Base-by-base conservation (phyloP, 2,888 invertebrate species). In the Drosophila rubida region DNA sequence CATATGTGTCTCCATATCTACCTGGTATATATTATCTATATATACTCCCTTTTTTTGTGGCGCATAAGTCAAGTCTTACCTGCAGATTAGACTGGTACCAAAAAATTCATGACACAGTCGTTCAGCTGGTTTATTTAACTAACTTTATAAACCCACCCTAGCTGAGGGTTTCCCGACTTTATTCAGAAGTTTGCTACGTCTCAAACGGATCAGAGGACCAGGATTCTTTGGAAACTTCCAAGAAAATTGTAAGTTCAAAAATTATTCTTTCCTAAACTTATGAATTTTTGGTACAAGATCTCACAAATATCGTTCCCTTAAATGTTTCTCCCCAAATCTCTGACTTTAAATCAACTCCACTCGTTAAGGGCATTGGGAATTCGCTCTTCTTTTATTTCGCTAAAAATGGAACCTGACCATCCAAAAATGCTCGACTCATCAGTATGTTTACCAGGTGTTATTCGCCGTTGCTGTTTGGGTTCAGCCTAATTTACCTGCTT, bases 61-160 rank as follows among this genome's bases (percentile, higher is more conserved):
- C 45, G 48, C 45, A 49, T 23, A 35, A 66, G 62, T 75, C 42
- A 41, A 49, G 59, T 39, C 61, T 78, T 87, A 84, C 87, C 81
- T 87, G 87, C 41, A 39, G 59, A 35, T 78, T 69, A 58, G 87
- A 57, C 61, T 80, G 87, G 44, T 53, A 46, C 72, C 57, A 48
- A 72, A 48, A 25, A 22, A n/a, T 44, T 2, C 27, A 46, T 25
- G 32, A 41, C 27, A 8, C 27, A 32, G 4, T 25, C 30, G 11
- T 27, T 32, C 64, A 23, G 42, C 48, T 51, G 5, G 53, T 19
- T 71, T 62, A 3, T 45, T 9, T 35, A 37, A 30, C 14, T 44
- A 16, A n/a, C 16, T 14, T 51, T 35, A 16, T 25, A n/a, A 16
- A 9, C 25, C 8, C 14, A 7, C 13, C 9, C 4, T 37, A 2